These are phyloP conservation scores for Platyrinchus mystaceus DNA, from an alignment of 2,797 vertebrate genomes.

Conservation along the genomic window DNA sequence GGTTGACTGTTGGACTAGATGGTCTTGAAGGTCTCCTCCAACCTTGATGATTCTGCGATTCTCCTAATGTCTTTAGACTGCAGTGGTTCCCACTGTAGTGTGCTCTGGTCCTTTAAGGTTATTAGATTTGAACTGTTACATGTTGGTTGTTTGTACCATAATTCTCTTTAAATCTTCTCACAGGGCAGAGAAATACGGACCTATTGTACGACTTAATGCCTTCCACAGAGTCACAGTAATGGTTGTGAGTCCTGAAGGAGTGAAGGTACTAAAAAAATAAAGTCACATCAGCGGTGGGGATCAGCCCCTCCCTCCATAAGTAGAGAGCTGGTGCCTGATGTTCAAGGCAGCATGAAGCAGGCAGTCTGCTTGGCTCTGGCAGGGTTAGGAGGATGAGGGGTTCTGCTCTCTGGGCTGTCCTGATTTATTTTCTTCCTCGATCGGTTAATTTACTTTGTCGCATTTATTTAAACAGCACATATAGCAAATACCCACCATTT, in stretches of 20 bases:
- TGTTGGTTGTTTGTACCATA: neutral
- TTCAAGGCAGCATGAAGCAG: neutral
- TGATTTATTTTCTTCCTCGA: neutral
- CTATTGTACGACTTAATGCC: conserved; percentile 77
- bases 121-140: neutral
- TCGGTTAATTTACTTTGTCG: neutral
- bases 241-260: conserved; percentile 81
- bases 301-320: accelerated
- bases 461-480: neutral
- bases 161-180: neutral
- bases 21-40: neutral
- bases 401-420: neutral
- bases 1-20: neutral
- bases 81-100: neutral
- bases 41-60: neutral
- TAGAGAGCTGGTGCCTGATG: neutral
- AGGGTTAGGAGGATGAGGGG: neutral
- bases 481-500: neutral
- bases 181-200: conserved; percentile 85
- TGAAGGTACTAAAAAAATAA: conserved; percentile 81
- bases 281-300: neutral
- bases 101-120: neutral
- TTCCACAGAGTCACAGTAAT: conserved; percentile 75
- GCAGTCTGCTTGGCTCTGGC: neutral
- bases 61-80: neutral